Base-by-base conservation (phyloP, 2,113 vertebrate species). In the Tamias sibiricus region DNA sequence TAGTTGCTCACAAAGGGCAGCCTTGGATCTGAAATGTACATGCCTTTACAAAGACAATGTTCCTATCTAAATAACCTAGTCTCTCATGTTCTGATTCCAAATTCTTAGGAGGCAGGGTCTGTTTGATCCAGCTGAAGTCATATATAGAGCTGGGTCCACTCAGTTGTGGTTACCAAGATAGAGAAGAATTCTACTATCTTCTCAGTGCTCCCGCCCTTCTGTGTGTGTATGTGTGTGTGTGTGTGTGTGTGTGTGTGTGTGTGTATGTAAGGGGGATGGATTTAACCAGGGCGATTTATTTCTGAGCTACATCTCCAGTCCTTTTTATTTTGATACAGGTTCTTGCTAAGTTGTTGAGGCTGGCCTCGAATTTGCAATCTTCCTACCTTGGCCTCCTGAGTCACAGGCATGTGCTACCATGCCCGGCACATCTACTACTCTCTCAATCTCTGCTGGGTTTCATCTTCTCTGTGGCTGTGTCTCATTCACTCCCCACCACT, bases 91-190 rank as follows among this genome's bases (percentile, higher is more conserved):
- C 68, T 54, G 14, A 47, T 64, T 72, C 62, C 83, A 74, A 94
- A 91, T 83, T 83, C 32, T 95, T 42, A 79, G 37, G 42, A 93
- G 62, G 69, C 87, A 91, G 69, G 69, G 40, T 86, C 86, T 90
- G 28, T 69, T 8, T 57, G 42, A 87, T 12, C 5, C 42, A 35
- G 35, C 66, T n/a, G 30, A 68, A 26, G 40, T 90, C 28, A 30
- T 72, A 37, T 20, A 62, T 6, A 77, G 28, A 77, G 49, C 19
- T 8, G 3, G 66, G 52, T 87, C 59, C 69, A 40, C 71, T 11
- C 64, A 80, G 40, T 32, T 81, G 32, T 19, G n/a, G 54, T 85
- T 10, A 86, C 19, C 16, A 14, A 49, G 69, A 54, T 64, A 20
- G 30, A 93, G 13, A 71, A n/a, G 80, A 32, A 40, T 32, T 71